A percentile compares a stretch with the other conserved stretches of the same genome.
These are phyloP conservation scores for Gymnoscelis rufifasciata DNA, from an alignment of 2,888 invertebrate species.

Conservation along the genomic window DNA sequence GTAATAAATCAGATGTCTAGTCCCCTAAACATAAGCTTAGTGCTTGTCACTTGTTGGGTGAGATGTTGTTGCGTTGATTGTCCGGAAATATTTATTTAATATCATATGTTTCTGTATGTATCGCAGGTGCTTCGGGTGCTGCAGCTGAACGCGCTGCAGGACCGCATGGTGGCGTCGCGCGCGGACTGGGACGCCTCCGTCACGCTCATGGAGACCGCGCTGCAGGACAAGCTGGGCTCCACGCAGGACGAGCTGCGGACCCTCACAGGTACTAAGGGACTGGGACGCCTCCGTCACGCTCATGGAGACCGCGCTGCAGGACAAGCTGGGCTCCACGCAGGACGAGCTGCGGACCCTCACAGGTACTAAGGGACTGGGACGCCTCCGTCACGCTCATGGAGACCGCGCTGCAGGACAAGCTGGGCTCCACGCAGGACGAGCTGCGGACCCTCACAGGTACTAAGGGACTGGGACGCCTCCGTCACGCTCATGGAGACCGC, in stretches of 20 bases:
- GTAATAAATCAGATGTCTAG: too few relatives aligned
- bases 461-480: conserved; percentile 94
- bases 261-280: conserved; percentile 76
- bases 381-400: conserved; percentile 94
- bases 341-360: conserved; percentile 80
- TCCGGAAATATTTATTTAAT: neutral
- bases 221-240: conserved; percentile 84
- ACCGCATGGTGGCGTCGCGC: conserved; percentile 61
- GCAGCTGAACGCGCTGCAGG: conserved; percentile 94
- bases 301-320: conserved; percentile 89
- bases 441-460: conserved; percentile 82
- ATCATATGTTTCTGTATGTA: neutral
- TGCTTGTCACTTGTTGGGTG: too few relatives aligned
- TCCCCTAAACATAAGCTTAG: too few relatives aligned
- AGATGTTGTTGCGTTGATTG: too few relatives aligned
- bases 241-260: conserved; percentile 78
- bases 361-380: conserved; percentile 90
- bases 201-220: conserved; percentile 90
- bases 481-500: conserved; percentile 93
- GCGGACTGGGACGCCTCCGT: conserved; percentile 93
- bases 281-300: conserved; percentile 97
- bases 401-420: conserved; percentile 86
- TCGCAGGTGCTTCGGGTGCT: conserved; percentile 91
- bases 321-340: conserved; percentile 82
- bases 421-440: conserved; percentile 73